Evolutionary conservation across 1,140 invertebrate genomes (phyloP).

Genomic region (Cydia amplana): DNA sequence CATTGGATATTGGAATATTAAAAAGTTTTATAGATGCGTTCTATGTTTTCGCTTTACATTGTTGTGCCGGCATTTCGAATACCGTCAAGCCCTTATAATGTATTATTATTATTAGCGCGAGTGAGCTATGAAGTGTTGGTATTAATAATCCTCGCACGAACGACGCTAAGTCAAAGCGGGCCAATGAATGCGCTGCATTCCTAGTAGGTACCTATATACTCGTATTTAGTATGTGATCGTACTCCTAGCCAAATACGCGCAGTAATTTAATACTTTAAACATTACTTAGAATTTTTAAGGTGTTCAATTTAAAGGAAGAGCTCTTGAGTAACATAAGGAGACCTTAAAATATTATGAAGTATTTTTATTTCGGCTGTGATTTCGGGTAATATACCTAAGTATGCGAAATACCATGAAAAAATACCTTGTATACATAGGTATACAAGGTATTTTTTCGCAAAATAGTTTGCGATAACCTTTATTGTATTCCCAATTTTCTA

Average conservation of each 20-base stretch:
- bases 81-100: neutral
- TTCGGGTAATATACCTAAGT: too few species aligned
- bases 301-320: neutral
- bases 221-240: neutral
- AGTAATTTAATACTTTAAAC: neutral
- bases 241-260: neutral
- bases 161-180: neutral
- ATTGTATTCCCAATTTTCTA: neutral
- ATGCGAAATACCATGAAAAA: too few species aligned
- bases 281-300: neutral
- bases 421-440: neutral
- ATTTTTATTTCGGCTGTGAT: too few species aligned
- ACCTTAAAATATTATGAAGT: too few species aligned
- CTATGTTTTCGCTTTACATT: neutral
- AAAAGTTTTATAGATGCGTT: too few species aligned
- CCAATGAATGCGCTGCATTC: neutral
- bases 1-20: too few species aligned
- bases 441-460: too few species aligned
- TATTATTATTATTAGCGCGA: neutral
- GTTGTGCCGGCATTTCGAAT: neutral
- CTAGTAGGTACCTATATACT: neutral
- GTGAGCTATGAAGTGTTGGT: neutral
- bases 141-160: slow-evolving; percentile 2
- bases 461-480: too few species aligned
- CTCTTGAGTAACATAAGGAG: too few species aligned